Evolutionary conservation across 1,140 invertebrate genomes (phyloP).

Genomic region (Glossosoma conforme): DNA sequence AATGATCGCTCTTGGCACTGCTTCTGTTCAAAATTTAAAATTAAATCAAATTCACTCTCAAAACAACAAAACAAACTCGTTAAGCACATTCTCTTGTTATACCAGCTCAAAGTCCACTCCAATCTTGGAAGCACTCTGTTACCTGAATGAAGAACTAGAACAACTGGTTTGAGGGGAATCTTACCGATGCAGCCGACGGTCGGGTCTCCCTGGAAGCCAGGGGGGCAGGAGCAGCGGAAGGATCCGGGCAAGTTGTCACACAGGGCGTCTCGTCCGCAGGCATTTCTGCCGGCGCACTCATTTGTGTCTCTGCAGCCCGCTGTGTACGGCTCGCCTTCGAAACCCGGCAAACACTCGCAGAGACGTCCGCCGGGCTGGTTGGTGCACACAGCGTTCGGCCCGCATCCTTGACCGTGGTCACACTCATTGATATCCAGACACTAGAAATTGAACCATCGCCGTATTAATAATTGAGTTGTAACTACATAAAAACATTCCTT

Average conservation of each 20-base stretch:
- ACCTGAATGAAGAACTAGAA: conserved; percentile 3
- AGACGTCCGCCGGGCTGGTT: conserved; percentile 73
- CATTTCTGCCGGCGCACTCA: conserved; percentile 32
- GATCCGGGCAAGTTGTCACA: conserved; percentile 70
- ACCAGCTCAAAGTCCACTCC: conserved; percentile 9
- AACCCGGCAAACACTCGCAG: conserved; percentile 79
- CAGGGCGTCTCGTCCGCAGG: conserved; percentile 67
- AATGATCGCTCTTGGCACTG: too few species aligned
- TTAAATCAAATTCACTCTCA: not conserved
- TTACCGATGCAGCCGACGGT: conserved; percentile 64
- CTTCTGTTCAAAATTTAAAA: too few species aligned
- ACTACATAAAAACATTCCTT: too few species aligned
- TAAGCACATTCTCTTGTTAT: conserved; percentile 19
- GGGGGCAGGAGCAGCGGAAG: conserved; percentile 70
- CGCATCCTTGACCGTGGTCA: conserved; percentile 65
- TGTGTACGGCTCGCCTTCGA: conserved; percentile 63
- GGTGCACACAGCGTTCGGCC: conserved; percentile 69
- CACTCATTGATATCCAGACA: conserved; percentile 85
- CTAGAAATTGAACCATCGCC: conserved; percentile 47
- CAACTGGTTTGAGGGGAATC: conserved; percentile 1
- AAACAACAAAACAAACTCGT: conserved; percentile 7
- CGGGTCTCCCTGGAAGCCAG: conserved; percentile 72
- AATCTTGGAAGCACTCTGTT: conserved; percentile 10
- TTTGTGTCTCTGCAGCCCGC: conserved; percentile 52
- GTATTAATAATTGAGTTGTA: too few species aligned